Percentiles rank a stretch among this genome's conserved stretches.
phyloP scores from a whole-genome alignment of 2,113 vertebrate species.

The Neogale vison region DNA sequence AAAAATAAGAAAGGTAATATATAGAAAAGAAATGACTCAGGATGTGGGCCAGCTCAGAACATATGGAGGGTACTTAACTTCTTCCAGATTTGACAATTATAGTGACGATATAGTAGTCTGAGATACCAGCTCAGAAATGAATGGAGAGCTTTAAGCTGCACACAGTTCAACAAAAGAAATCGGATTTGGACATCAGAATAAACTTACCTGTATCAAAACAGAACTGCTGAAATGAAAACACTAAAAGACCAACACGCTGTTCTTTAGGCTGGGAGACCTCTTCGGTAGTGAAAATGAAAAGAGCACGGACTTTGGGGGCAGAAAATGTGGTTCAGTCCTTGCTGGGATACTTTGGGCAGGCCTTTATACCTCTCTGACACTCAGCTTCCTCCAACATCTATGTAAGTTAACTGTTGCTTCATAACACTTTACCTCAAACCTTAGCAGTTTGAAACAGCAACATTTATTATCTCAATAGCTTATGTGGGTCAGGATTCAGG shows the following conservation, averaged over 20 bases:
- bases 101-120: not conserved
- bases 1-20: conserved; percentile 56
- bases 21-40: conserved; percentile 54
- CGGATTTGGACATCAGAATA: not conserved
- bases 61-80: not conserved
- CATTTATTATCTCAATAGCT: not conserved
- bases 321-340: not conserved
- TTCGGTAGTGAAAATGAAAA: not conserved
- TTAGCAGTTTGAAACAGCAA: not conserved
- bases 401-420: not conserved
- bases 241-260: not conserved
- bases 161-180: not conserved
- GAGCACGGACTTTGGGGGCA: not conserved
- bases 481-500: not conserved
- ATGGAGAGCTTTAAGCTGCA: not conserved
- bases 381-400: not conserved
- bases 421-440: not conserved
- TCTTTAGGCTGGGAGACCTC: not conserved
- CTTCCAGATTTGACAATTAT: not conserved
- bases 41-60: not conserved
- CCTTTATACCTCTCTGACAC: not conserved
- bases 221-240: not conserved
- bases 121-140: not conserved
- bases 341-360: not conserved
- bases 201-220: not conserved